Base-by-base conservation (phyloP, 2,113 vertebrate genomes). In the Struthio camelus region DNA sequence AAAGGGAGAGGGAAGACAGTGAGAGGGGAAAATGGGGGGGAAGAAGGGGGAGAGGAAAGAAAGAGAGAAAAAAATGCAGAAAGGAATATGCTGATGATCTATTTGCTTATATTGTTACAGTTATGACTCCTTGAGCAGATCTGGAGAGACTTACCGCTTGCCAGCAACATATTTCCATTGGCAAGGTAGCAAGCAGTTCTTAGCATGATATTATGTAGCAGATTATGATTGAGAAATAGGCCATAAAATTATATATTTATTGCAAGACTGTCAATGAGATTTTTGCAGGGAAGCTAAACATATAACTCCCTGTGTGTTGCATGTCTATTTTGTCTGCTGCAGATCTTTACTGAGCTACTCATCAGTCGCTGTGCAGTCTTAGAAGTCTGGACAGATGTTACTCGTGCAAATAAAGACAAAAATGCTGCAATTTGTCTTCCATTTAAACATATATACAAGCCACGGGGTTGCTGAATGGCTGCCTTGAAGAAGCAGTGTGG, bases 91-190 rank as follows among this genome's bases (percentile, higher is more conserved):
- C 62, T 96, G 96, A 92, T 96, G 81, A 97, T 96, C 95, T 97
- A 77, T 97, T 97, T 98, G 94, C 91, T 97, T 97, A 96, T 96
- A 93, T 96, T 96, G 87, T 96, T 97, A 87, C 77, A 94, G 93
- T 95, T 95, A 92, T 73, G 92, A 93, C 95, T 97, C 83, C 83
- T 96, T 94, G 94, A 97, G 94, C 90, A 94, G 91, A 89, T 91
- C 96, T 97, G 84, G 56, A 77, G 91, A 97, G 92, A 93, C 89
- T 89, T 82, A 62, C 50, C 3, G 16, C 92, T 95, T 97, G 96
- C 96, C 97, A 98, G 87, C 59, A 82, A 91, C 86, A 80, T 97
- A 96, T 98, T 98, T 97, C 96, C 90, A 96, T 97, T 97, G 97
- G 96, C 96, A 97, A 97, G 81, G 94, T 97, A 96, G 67, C 73